Evolutionary conservation across 23 tunicate species (phyloP), one percentile per base, ranked within the genome.

Genomic region (Phallusia fumigata): DNA sequence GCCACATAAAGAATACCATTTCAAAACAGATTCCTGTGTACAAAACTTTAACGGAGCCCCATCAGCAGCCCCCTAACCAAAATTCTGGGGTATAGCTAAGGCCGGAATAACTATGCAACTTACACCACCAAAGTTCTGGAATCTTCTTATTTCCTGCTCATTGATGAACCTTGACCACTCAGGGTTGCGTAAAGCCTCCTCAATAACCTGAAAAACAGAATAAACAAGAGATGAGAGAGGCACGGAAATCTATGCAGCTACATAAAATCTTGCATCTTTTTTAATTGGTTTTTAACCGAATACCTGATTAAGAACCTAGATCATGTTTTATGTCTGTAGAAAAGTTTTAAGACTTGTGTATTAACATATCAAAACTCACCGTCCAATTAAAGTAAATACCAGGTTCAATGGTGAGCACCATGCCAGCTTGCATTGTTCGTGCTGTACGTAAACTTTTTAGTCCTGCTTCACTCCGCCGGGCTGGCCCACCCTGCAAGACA

Each of bases 351-450:
- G n/a, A n/a, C n/a, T n/a, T n/a, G n/a, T n/a, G n/a, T n/a, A n/a
- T 40, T 40, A 40, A 40, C 5, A 40, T 10, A 3, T 10, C 47
- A 22, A 33, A 33, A 86, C 90, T 75, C 44, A 89, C 98, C 80
- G 98, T 81, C 92, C 90, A 86, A 65, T 94, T 94, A 90, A 94
- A 94, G 75, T 94, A 94, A 31, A 94, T 94, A 49, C 98, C 98
- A 44, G 98, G 98, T 65, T 94, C 98, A 35, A 89, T 86, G 34
- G 98, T 94, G 16, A 94, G 83, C 75, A 94, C 98, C 98, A 94
- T 94, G 8, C 98, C 98, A 18, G 76, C 90, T 65, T 77, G 33
- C 94, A 94, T 85, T 6, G 79, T 80, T 11, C 98, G 86, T 15
- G 98, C 93, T 28, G 98, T 94, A 64, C 98, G 82, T 15, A 94